phyloP scores from a whole-genome alignment of 2,797 vertebrate species.

The Ciconia nigra region DNA sequence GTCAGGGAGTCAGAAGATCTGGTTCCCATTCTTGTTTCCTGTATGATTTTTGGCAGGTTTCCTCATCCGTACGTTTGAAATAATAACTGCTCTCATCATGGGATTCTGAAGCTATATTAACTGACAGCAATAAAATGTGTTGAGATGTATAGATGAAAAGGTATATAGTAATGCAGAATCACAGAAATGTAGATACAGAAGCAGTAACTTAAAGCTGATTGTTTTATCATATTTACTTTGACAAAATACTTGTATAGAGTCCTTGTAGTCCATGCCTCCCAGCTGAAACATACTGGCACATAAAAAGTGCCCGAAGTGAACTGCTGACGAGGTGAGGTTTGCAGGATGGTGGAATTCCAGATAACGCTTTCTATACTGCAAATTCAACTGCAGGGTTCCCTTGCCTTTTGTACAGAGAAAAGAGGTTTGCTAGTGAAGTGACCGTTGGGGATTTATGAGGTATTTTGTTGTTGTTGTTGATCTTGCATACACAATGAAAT shows the following conservation, averaged over 20 bases:
- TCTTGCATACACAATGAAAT: not conserved
- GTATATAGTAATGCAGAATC: not conserved
- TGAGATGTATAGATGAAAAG: constrained; percentile 22
- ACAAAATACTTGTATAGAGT: not conserved
- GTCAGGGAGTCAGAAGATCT: not conserved
- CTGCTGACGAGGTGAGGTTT: not conserved
- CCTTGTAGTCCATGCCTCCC: not conserved
- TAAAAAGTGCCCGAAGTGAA: not conserved
- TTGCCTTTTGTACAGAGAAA: not conserved
- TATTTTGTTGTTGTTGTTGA: not conserved
- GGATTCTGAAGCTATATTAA: constrained; percentile 23
- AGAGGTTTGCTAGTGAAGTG: not conserved
- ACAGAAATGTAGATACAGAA: not conserved
- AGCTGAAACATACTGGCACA: not conserved
- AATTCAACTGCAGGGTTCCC: not conserved
- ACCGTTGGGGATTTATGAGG: not conserved
- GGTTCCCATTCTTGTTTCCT: constrained; percentile 55
- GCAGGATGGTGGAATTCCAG: not conserved
- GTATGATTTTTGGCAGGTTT: constrained; percentile 38
- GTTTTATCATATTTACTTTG: not conserved
- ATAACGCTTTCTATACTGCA: not conserved
- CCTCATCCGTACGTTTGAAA: constrained; percentile 31
- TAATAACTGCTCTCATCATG: constrained; percentile 27
- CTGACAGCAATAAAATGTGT: constrained; percentile 41
- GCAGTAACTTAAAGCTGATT: not conserved